Evolutionary conservation across 2,113 vertebrate genomes (phyloP), one percentile per base, ranked within the genome.

Genomic region (Pantherophis guttatus): DNA sequence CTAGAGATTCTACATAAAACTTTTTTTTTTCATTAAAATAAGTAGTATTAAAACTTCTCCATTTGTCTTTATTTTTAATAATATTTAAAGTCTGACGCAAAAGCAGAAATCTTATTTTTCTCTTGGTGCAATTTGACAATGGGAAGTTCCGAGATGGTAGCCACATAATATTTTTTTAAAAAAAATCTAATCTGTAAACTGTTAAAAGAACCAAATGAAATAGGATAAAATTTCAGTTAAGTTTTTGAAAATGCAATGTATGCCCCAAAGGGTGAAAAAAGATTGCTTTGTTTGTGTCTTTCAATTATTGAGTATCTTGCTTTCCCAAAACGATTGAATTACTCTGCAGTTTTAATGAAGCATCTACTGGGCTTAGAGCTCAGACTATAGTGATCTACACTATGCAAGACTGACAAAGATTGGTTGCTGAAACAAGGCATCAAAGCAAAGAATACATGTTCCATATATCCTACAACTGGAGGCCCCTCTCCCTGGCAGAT

Each of bases 241-340:
- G 95, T 90, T 94, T 95, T 5, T 93, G 92, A 94, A 90, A 48
- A 90, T 87, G 89, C 90, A 93, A 94, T 24, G 39, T 90, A 13
- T 29, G 39, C 91, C 85, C 52, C 8, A 93, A 93, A 85, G 70
- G 94, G 90, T 24, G 94, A 85, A 95, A 94, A 91, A 92, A 70
- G 3, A 3, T 44, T 1, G 0, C 15, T 95, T 96, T 92, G 59
- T 94, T 89, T 65, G 21, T 75, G 39, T 70, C 92, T 50, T 90
- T 94, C 75, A 91, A 92, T 95, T 96, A 95, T 95, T 95, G 93
- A 92, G 19, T 85, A 65, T 0, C 86, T 44, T 90, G 86, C 86
- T 92, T 96, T 96, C 94, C 93, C 85, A 89, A 95, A 94, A 91
- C 21, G 23, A 94, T 93, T 93, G 91, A 93, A 91, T 93, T 85